Percentiles rank a stretch among this genome's conserved stretches.
Conservation (phyloP, 2,797 vertebrate species). For the Columba guinea region DNA sequence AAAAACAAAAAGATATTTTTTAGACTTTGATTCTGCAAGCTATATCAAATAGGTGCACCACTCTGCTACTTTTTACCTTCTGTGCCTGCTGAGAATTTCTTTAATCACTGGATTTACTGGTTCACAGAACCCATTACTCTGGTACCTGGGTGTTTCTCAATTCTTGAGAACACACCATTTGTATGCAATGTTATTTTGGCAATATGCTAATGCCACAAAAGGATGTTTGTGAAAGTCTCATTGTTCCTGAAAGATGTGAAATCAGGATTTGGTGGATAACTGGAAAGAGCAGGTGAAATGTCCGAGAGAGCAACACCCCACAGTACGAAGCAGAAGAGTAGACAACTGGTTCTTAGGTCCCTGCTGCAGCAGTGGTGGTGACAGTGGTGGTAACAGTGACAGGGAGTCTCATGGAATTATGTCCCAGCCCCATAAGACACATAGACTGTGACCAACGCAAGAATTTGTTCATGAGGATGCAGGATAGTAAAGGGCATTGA, state of each 20-base stretch:
- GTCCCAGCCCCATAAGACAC: not conserved
- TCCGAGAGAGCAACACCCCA: not conserved
- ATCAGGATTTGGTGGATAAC: not conserved
- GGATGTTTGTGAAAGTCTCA: not conserved
- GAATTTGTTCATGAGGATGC: not conserved
- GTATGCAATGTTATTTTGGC: not conserved
- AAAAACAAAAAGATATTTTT: not conserved
- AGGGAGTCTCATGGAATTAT: not conserved
- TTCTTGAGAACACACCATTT: fast-evolving
- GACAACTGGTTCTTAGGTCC: not conserved
- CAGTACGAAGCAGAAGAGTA: not conserved
- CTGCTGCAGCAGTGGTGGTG: not conserved
- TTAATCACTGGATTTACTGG: not conserved
- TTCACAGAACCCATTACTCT: not conserved
- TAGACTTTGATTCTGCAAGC: not conserved
- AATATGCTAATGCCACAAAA: not conserved
- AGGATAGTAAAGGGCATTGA: not conserved
- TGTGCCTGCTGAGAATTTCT: not conserved
- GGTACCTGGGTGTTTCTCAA: not conserved
- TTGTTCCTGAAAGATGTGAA: not conserved
- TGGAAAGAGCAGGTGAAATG: not conserved
- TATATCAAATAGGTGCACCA: not conserved
- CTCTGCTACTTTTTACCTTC: not conserved
- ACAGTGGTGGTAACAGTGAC: not conserved
- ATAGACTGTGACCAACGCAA: not conserved